Base-by-base conservation (phyloP, 2,888 invertebrate genomes). In the Xestia xanthographa region DNA sequence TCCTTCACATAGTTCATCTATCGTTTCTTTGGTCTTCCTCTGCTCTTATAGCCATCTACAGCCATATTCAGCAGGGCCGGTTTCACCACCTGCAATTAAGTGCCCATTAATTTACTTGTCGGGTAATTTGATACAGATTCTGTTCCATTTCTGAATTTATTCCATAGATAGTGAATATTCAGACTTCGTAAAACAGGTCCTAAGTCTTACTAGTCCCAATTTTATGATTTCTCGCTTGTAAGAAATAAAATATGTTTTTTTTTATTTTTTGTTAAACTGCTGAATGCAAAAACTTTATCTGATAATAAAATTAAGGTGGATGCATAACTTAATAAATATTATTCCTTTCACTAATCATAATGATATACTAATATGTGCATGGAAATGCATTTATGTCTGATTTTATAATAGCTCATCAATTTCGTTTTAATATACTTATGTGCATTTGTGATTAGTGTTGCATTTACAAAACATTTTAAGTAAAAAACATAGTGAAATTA, bases 221-320 rank as follows among this genome's bases (percentile, higher is more conserved):
- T 29, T 20, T n/a, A 45, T 45, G 17, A 22, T 45, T 43, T 63
- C 45, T 66, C 1, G 20, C 34, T 45, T 66, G 6, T n/a, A 38
- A 11, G 14, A 17, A 11, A 34, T 14, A 34, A 22, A 29, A 48
- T 22, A 12, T 17, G 22, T 20, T 48, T 41, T 66, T 53, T 69
- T 20, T 69, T 12, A n/a, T 12, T 43, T 29, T 29, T 41, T 71
- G 20, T 43, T 45, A 5, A 20, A 26, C 12, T 41, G 6, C 1
- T 22, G 20, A 60, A 50, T 50, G 50, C 50, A 63, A 50, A 26
- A 43, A 26, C n/a, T 75, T 50, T 43, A 62, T 50, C 50, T 43
- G 17, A 29, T 43, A 45, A 43, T 50, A 29, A 20, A 50, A n/a
- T 26, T 14, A 14, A 50, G 0, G 6, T 75, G n/a, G 9, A 60